Percentiles rank a stretch among this genome's conserved stretches.
Evolutionary conservation across 1,140 invertebrate species (phyloP).

Genomic region (Prorops nasuta): DNA sequence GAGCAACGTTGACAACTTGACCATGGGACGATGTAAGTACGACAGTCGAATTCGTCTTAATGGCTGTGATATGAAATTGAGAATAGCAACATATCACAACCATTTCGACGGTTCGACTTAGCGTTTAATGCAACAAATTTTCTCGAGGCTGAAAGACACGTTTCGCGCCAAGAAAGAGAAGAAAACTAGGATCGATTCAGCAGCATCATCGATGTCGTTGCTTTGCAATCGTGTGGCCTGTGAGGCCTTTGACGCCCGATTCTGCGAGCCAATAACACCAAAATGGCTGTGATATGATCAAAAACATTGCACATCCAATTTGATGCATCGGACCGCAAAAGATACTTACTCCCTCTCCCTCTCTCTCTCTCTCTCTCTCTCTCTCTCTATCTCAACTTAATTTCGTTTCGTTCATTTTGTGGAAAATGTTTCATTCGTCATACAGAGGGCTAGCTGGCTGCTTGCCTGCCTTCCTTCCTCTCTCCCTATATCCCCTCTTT

Average conservation of each 20-base stretch:
- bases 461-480: no score
- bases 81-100: slow-evolving; percentile 73
- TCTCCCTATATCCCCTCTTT: background rate
- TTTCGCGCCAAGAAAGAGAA: no score
- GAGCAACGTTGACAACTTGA: no score
- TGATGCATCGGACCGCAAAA: slow-evolving; percentile 63
- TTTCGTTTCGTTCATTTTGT: no score
- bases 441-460: no score
- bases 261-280: slow-evolving; percentile 67
- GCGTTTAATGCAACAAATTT: no score
- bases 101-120: slow-evolving; percentile 72
- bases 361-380: slow-evolving; percentile 1
- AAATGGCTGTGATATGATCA: slow-evolving; percentile 79
- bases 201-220: no score
- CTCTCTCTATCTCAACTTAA: no score
- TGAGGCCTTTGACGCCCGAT: slow-evolving; percentile 45
- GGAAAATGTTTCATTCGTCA: no score
- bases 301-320: slow-evolving; percentile 72
- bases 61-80: slow-evolving; percentile 82
- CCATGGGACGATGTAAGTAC: slow-evolving; percentile 35
- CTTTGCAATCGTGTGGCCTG: no score
- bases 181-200: no score
- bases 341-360: slow-evolving; percentile 7
- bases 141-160: no score
- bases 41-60: slow-evolving; percentile 76